A percentile compares a stretch with the other conserved stretches of the same genome.
Evolutionary conservation across 1,140 invertebrate genomes (phyloP).

Genomic region (Acromyrmex heyeri): DNA sequence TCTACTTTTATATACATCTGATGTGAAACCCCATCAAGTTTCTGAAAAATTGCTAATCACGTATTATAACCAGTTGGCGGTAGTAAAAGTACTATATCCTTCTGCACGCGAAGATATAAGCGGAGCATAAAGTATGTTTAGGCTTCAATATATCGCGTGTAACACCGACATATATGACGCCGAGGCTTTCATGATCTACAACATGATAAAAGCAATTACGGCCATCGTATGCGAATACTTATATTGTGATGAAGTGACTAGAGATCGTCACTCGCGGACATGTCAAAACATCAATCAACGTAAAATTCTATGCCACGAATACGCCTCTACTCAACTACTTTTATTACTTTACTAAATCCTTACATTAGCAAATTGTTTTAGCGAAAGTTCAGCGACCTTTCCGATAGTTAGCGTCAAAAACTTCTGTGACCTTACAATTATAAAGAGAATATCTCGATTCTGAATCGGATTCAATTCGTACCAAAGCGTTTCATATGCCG

Average conservation of each 20-base stretch:
- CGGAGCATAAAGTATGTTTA: conserved; percentile 14
- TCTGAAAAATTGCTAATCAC: conserved; percentile 49
- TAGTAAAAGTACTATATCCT: conserved; percentile 46
- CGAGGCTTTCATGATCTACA: conserved; percentile 63
- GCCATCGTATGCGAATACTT: not conserved
- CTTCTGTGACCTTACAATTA: conserved; percentile 60
- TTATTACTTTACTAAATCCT: conserved; percentile 24
- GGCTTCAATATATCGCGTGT: conserved; percentile 60
- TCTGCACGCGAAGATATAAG: conserved; percentile 48
- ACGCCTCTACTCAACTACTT: not conserved
- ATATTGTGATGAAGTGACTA: conserved; percentile 6
- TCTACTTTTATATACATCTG: not conserved
- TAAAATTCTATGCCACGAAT: not conserved
- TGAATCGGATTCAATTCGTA: conserved; percentile 50
- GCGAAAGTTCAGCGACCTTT: conserved; percentile 49
- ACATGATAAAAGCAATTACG: conserved; percentile 49
- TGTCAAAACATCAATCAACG: not conserved
- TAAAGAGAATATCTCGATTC: conserved; percentile 29
- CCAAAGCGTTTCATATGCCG: conserved; percentile 44
- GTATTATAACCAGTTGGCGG: conserved; percentile 15
- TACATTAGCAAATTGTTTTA: conserved; percentile 55
- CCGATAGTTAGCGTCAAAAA: conserved; percentile 51
- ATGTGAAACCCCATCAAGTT: conserved; percentile 14
- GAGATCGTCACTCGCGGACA: not conserved
- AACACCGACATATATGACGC: conserved; percentile 64